phyloP scores from a whole-genome alignment of 2,888 invertebrate genomes.

The Chrysolina haemoptera region DNA sequence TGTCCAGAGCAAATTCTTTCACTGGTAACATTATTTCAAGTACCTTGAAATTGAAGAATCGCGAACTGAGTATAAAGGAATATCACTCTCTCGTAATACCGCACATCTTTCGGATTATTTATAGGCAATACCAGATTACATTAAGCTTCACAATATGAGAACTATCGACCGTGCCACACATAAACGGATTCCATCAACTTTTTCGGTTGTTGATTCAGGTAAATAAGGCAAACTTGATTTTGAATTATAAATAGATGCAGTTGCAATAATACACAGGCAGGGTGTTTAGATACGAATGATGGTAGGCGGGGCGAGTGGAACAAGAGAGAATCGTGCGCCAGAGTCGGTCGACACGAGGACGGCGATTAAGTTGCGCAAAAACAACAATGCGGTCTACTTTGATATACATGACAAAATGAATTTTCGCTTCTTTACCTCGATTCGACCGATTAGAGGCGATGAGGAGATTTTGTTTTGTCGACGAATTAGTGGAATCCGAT shows the following conservation, averaged over 20 bases:
- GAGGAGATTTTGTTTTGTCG: neutral
- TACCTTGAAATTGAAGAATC: slow-evolving; percentile 19
- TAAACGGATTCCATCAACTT: slow-evolving; percentile 24
- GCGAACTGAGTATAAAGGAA: slow-evolving; percentile 28
- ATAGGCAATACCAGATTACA: slow-evolving; percentile 23
- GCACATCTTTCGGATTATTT: slow-evolving; percentile 29
- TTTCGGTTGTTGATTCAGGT: neutral
- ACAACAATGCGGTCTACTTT: slow-evolving; percentile 34
- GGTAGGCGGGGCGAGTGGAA: slow-evolving; percentile 59
- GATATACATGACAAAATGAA: slow-evolving; percentile 6
- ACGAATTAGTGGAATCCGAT: neutral
- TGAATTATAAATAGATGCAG: slow-evolving; percentile 35
- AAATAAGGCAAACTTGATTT: slow-evolving; percentile 31
- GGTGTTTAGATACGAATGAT: slow-evolving; percentile 56
- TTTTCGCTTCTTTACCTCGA: neutral
- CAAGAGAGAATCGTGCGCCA: slow-evolving; percentile 62
- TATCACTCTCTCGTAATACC: slow-evolving; percentile 29
- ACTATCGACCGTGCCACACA: neutral
- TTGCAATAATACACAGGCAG: slow-evolving; percentile 41
- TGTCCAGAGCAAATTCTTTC: slow-evolving; percentile 37
- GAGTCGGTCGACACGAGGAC: slow-evolving; percentile 60
- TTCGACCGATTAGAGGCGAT: neutral
- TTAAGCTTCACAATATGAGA: slow-evolving; percentile 15
- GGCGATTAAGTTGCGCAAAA: slow-evolving; percentile 62
- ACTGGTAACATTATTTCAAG: slow-evolving; percentile 33